Evolutionary conservation across 2,888 invertebrate species (phyloP).

Genomic region (Hydrotaea cyrtoneurina): DNA sequence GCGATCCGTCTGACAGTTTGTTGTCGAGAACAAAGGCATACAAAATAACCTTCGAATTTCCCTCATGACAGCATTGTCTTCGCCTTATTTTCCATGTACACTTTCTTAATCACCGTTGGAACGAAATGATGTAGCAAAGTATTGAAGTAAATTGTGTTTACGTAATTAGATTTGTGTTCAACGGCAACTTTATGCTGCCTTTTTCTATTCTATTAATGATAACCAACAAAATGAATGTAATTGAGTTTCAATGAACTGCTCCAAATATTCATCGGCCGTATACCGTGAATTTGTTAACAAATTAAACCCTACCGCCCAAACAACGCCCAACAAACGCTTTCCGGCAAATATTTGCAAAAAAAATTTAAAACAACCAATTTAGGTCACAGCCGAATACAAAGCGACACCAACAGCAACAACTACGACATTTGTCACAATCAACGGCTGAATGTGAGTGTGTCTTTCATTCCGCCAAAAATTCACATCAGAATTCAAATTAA

Average conservation of each 20-base stretch:
- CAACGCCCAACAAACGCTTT: not conserved
- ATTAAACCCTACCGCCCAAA: not conserved
- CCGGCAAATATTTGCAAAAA: not conserved
- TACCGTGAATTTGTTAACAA: not conserved
- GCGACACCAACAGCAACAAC: not conserved
- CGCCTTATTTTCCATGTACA: no score
- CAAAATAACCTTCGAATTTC: no score
- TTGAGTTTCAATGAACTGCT: not conserved
- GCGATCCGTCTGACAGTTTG: no score
- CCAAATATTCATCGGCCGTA: not conserved
- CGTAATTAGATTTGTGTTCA: no score
- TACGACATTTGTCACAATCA: constrained; percentile 9
- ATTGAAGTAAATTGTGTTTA: no score
- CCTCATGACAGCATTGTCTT: no score
- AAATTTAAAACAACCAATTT: not conserved
- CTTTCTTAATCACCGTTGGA: no score
- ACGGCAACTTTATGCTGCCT: no score
- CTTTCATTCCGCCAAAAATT: not conserved
- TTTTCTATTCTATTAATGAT: no score
- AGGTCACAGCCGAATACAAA: not conserved
- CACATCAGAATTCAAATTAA: constrained; percentile 38
- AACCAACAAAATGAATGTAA: no score
- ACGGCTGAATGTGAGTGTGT: constrained; percentile 18
- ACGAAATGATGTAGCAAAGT: no score
- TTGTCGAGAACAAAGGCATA: no score